Base-by-base conservation (phyloP, 2,797 vertebrate species). In the Apogon hyalosoma region DNA sequence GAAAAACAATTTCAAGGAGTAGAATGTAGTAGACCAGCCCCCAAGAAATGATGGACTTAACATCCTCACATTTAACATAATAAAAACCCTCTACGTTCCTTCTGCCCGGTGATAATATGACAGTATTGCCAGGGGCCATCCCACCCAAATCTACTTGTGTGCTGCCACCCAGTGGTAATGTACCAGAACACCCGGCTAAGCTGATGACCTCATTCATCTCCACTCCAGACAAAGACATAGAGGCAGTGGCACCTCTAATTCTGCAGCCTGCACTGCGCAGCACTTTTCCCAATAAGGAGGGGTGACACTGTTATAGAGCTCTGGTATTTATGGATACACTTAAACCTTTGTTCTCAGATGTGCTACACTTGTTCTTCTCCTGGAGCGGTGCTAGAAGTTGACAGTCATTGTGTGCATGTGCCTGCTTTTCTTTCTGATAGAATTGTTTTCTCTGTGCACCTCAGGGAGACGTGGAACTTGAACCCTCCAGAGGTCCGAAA, bases 401-500 rank as follows among this genome's bases (percentile, higher is more conserved):
- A 45, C 58, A 40, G 6, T 46, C 58, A 52, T 14, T 45, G 54
- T 72, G 71, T 75, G 60, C 63, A 24, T 52, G 58, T 69, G 48
- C 65, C 66, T 46, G 33, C 13, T 1, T 41, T 6, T 58, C 9
- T 12, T 0, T 57, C 70, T 86, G 38, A 82, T 42, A 2, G 21
- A 10, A 14, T 16, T 59, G 28, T 58, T 36, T 57, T n/a, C 19
- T 55, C 36, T 67, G 12, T 84, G 55, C 36, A 11, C 58, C 56
- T 4, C 91, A 98, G 97, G 86, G 96, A 97, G 73, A 97, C 96
- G 4, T 96, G 95, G 92, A 95, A 93, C 84, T 84, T 99, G 84
- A 96, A 97, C 74, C 97, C 97, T 53, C 97, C 98, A 0, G 97
- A 99, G 90, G 98, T 98, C 78, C 94, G 94, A 84, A 95, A 98